Conservation (phyloP, 1,140 invertebrate genomes). For the Lysiphlebus fabarum region DNA sequence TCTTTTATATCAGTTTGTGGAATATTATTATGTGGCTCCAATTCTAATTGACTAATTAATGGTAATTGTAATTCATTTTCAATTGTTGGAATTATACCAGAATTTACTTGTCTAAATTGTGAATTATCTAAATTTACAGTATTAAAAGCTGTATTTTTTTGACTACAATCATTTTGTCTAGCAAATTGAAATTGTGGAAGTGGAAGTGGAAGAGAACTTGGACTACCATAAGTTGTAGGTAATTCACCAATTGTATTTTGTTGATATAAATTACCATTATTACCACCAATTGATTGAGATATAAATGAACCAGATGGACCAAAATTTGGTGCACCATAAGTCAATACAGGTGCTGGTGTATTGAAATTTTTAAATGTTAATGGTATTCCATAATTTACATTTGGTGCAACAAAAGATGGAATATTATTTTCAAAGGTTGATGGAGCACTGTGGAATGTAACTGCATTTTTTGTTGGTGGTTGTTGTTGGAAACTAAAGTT, state of each 20-base stretch:
- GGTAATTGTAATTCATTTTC: constrained; percentile 23
- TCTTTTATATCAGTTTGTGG: constrained; percentile 42
- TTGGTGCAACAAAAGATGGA: constrained; percentile 41
- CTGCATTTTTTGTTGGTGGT: constrained; percentile 34
- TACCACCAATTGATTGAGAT: constrained; percentile 32
- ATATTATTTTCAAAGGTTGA: constrained; percentile 24
- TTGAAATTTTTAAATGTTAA: constrained; percentile 46
- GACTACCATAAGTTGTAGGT: constrained; percentile 43
- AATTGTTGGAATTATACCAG: background rate
- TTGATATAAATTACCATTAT: constrained; percentile 42
- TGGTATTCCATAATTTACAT: constrained; percentile 49
- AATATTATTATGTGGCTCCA: constrained; percentile 37
- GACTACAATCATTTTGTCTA: constrained; percentile 33
- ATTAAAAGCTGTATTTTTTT: too few relatives aligned
- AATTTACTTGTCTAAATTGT: constrained; percentile 5
- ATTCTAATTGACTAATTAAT: constrained; percentile 34
- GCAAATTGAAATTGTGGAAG: background rate
- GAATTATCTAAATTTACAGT: background rate
- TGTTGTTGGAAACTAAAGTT: constrained; percentile 34
- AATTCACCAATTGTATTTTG: constrained; percentile 27
- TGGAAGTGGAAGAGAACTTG: constrained; percentile 12
- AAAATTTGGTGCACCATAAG: constrained; percentile 50
- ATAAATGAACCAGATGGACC: constrained; percentile 37
- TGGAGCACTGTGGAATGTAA: constrained; percentile 35
- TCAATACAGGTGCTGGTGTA: constrained; percentile 44